A percentile compares a stretch with the other conserved stretches of the same genome.
Evolutionary conservation across 2,888 invertebrate species (phyloP).

Genomic region (Dorcus parallelipipedus): DNA sequence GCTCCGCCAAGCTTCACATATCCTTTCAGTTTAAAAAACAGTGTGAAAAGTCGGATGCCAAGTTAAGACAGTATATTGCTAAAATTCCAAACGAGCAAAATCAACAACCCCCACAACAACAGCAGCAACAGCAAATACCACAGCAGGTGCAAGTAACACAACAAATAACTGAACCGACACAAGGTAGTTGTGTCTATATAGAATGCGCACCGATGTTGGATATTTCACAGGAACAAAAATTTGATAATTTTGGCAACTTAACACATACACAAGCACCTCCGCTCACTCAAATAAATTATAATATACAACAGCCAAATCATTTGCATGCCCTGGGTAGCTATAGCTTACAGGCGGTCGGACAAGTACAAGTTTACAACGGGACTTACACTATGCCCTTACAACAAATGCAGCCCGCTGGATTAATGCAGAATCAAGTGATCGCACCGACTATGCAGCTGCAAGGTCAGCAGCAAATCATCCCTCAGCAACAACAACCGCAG

Average conservation of each 20-base stretch:
- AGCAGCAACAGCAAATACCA: conserved; percentile 19
- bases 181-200: conserved; percentile 37
- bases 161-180: conserved; percentile 14
- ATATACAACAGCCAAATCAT: conserved; percentile 37
- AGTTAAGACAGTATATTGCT: conserved; percentile 42
- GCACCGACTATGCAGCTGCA: conserved; percentile 22
- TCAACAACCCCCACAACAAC: conserved; percentile 4
- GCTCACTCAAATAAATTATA: conserved; percentile 40
- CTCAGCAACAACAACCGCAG: conserved; percentile 21
- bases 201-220: conserved; percentile 41
- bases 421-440: conserved; percentile 34
- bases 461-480: conserved; percentile 18
- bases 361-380: conserved; percentile 41
- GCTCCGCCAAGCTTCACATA: conserved; percentile 49
- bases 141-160: conserved; percentile 14
- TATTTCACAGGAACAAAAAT: conserved; percentile 36
- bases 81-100: conserved; percentile 9
- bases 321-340: conserved; percentile 34
- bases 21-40: conserved; percentile 51
- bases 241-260: conserved; percentile 27
- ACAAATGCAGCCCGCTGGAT: conserved; percentile 35
- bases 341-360: conserved; percentile 37
- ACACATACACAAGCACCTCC: conserved; percentile 29
- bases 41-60: conserved; percentile 50
- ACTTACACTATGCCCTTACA: conserved; percentile 40